A percentile compares a stretch with the other conserved stretches of the same genome.
Evolutionary conservation across 1,140 invertebrate genomes (phyloP).

Genomic region (Bradysia coprophila): DNA sequence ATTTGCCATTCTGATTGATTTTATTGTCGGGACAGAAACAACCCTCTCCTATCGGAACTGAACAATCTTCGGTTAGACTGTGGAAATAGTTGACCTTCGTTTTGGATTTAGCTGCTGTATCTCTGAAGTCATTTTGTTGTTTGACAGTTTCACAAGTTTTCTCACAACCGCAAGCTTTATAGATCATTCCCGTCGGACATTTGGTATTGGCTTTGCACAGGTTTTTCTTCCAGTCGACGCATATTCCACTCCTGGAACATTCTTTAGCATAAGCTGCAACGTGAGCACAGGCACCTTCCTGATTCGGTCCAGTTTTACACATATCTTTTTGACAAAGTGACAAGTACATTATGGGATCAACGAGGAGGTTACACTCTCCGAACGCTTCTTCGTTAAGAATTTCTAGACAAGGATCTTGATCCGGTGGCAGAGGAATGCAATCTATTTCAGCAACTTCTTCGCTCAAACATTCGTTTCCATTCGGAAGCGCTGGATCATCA

Average conservation of each 20-base stretch:
- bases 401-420: conserved; percentile 41
- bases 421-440: conserved; percentile 30
- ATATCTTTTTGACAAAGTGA: conserved; percentile 46
- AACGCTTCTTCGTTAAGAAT: conserved; percentile 41
- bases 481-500: conserved; percentile 23
- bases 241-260: conserved; percentile 45
- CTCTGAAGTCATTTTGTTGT: conserved; percentile 12
- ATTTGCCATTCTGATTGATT: conserved; percentile 28
- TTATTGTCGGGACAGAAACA: conserved; percentile 63
- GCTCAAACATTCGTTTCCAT: conserved; percentile 15
- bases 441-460: conserved; percentile 21
- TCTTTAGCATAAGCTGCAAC: conserved; percentile 53
- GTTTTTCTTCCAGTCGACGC: conserved; percentile 45
- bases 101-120: conserved; percentile 27
- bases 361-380: conserved; percentile 48
- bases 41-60: conserved; percentile 38
- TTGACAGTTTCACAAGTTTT: conserved; percentile 41
- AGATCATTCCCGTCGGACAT: conserved; percentile 38
- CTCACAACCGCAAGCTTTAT: conserved; percentile 48
- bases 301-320: conserved; percentile 30
- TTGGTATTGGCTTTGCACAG: conserved; percentile 34
- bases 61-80: conserved; percentile 25
- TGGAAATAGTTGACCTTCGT: conserved; percentile 22
- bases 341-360: conserved; percentile 45
- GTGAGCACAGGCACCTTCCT: conserved; percentile 36